phyloP scores from a whole-genome alignment of 2,888 invertebrate genomes.

The Notodonta ziczac region DNA sequence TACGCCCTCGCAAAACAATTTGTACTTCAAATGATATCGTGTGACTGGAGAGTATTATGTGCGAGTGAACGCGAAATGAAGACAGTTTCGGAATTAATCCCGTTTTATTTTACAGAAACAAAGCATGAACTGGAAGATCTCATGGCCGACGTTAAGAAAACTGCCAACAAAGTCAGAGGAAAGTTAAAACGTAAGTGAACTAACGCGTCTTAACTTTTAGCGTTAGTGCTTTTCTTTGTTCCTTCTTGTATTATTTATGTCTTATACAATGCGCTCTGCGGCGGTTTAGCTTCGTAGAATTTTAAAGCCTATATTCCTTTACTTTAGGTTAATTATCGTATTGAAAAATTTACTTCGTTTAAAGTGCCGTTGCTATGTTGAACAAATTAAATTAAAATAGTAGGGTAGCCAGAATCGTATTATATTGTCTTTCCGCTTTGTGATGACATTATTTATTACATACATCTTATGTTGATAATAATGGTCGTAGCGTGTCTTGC shows the following conservation, averaged over 20 bases:
- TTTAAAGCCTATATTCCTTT: neutral
- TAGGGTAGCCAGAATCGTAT: too few species aligned
- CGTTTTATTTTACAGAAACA: constrained; percentile 91
- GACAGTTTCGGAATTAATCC: constrained; percentile 10
- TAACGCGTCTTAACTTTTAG: constrained; percentile 11
- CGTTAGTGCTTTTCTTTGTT: constrained; percentile 23
- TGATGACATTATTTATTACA: too few species aligned
- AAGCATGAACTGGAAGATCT: constrained; percentile 99
- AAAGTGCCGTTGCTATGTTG: too few species aligned
- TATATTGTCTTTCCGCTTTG: too few species aligned
- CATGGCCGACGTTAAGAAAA: constrained; percentile 99
- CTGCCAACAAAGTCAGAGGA: constrained; percentile 99
- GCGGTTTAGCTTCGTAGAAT: neutral
- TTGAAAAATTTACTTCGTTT: too few species aligned
- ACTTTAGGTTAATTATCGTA: too few species aligned
- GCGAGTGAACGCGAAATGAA: constrained; percentile 25
- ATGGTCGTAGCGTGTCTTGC: too few species aligned
- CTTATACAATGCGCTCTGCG: neutral
- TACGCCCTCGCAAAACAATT: constrained; percentile 41
- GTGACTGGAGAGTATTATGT: constrained; percentile 32
- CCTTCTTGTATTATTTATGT: constrained; percentile 32
- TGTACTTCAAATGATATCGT: constrained; percentile 39
- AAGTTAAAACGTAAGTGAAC: constrained; percentile 96
- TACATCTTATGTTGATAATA: too few species aligned
- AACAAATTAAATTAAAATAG: too few species aligned